Percentiles rank a stretch among this genome's conserved stretches.
Evolutionary conservation across 2,113 vertebrate species (phyloP).

Genomic region (Gasterosteus aculeatus): DNA sequence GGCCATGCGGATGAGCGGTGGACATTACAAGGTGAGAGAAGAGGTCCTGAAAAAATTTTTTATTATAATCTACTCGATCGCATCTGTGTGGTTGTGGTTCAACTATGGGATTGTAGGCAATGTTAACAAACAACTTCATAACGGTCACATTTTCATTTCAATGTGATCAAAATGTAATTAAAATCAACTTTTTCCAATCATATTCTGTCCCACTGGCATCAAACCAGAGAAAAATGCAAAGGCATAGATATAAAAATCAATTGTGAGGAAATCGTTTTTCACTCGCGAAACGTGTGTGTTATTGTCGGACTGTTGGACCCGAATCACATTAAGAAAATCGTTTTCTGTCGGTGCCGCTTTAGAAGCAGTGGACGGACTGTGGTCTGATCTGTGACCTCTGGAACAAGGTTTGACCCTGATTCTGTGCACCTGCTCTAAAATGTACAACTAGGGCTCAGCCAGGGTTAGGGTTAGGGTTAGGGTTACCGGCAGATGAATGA

Average conservation of each 20-base stretch:
- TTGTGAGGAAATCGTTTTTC: background rate
- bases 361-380: background rate
- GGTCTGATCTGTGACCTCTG: constrained; percentile 3
- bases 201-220: background rate
- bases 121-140: background rate
- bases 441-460: background rate
- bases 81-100: background rate
- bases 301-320: background rate
- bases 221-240: background rate
- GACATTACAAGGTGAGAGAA: constrained; percentile 45
- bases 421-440: background rate
- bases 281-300: background rate
- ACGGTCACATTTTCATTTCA: background rate
- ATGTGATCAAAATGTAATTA: background rate
- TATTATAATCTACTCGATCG: background rate
- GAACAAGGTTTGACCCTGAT: background rate
- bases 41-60: too few species aligned
- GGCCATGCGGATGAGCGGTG: constrained; percentile 35
- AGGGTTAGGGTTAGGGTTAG: background rate
- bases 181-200: background rate
- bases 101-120: background rate
- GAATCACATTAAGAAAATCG: background rate
- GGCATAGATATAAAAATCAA: background rate
- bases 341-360: background rate
- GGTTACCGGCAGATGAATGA: constrained; percentile 5